A percentile compares a stretch with the other conserved stretches of the same genome.
Evolutionary conservation across 2,888 invertebrate species (phyloP).

Genomic region (Eupithecia subumbrata): DNA sequence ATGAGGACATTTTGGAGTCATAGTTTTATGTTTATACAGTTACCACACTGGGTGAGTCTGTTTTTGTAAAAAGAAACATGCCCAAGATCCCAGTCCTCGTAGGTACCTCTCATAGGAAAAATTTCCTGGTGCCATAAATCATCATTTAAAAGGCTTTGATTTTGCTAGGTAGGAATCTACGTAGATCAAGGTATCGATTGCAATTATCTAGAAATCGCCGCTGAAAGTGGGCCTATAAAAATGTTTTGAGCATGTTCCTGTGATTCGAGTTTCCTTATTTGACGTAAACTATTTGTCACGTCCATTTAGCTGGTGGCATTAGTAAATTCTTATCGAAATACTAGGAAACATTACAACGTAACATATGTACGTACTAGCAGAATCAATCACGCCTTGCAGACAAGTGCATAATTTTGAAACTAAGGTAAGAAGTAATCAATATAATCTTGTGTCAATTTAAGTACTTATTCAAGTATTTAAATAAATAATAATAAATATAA

Average conservation of each 20-base stretch:
- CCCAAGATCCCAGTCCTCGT: background rate
- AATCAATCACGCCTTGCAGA: background rate
- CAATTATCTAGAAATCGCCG: constrained; percentile 31
- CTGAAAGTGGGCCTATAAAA: constrained; percentile 32
- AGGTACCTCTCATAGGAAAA: background rate
- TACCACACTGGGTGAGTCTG: background rate
- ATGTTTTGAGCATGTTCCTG: constrained; percentile 27
- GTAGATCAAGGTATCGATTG: constrained; percentile 18
- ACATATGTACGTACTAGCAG: background rate
- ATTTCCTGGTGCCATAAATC: background rate
- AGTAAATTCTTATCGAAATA: constrained; percentile 13
- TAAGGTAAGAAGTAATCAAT: no score
- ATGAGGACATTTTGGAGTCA: background rate
- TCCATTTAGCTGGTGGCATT: constrained; percentile 29
- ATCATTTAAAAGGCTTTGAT: constrained; percentile 2
- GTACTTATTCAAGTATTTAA: no score
- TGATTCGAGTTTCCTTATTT: constrained; percentile 39
- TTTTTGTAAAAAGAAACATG: background rate
- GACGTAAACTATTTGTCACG: constrained; percentile 19
- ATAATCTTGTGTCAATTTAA: no score
- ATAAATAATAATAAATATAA: no score
- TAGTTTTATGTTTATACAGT: background rate
- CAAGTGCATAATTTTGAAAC: no score
- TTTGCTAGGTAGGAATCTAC: background rate
- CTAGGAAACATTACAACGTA: constrained; percentile 3